These are phyloP conservation scores for Hemicordylus capensis DNA, from an alignment of 2,113 vertebrate species.

Conservation along the genomic window DNA sequence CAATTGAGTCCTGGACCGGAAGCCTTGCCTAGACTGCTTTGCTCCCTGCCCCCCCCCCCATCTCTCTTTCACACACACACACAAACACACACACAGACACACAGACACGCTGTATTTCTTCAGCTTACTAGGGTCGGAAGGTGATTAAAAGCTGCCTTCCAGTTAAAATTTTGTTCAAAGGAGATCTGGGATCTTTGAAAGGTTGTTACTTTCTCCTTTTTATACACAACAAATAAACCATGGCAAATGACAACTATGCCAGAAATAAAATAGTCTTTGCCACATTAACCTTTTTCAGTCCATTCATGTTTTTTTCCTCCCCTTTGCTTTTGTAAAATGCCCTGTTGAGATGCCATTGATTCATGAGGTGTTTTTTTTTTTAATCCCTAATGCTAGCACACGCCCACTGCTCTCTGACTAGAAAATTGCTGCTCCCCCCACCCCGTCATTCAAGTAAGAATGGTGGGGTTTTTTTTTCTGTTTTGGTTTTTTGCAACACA, in stretches of 20 bases:
- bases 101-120: not conserved
- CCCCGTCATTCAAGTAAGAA: conserved; percentile 5
- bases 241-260: conserved; percentile 63
- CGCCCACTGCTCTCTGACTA: conserved; percentile 42
- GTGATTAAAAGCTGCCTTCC: not conserved
- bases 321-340: conserved; percentile 47
- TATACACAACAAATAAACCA: conserved; percentile 27
- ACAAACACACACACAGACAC: not conserved
- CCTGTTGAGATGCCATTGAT: conserved; percentile 24
- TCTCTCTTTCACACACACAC: not conserved
- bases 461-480: not conserved
- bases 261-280: conserved; percentile 54
- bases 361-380: conserved; percentile 38
- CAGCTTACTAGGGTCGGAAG: not conserved
- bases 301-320: conserved; percentile 56
- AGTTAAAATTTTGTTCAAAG: fast-evolving
- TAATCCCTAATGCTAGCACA: conserved; percentile 38
- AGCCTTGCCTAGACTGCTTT: not conserved
- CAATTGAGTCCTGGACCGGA: not conserved
- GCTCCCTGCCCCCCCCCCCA: too few relatives aligned
- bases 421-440: conserved; percentile 37
- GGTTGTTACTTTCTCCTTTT: not conserved
- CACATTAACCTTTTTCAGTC: conserved; percentile 65
- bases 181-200: not conserved
- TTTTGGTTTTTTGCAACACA: not conserved